phyloP scores from a whole-genome alignment of 2,797 vertebrate species.

The Pangasius mekongensis region DNA sequence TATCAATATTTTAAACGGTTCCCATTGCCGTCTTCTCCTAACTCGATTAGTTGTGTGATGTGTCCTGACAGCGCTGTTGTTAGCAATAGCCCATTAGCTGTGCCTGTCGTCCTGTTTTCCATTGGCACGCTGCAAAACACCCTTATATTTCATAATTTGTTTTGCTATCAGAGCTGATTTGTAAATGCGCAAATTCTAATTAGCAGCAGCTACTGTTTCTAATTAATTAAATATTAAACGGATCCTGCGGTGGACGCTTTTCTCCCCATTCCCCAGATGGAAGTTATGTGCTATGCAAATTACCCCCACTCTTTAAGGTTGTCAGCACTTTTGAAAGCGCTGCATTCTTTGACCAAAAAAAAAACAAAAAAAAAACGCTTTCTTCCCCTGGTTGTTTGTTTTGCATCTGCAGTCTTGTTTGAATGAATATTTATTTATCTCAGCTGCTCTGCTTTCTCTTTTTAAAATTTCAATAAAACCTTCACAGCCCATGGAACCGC shows the following conservation, averaged over 20 bases:
- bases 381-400: slow-evolving; percentile 70
- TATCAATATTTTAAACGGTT: slow-evolving; percentile 99
- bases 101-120: slow-evolving; percentile 97
- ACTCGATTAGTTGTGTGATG: slow-evolving; percentile 98
- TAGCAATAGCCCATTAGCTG: slow-evolving; percentile 98
- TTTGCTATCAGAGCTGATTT: slow-evolving; percentile 99
- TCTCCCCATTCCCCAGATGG: slow-evolving; percentile 88
- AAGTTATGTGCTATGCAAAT: slow-evolving; percentile 95
- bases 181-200: slow-evolving; percentile 99
- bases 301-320: slow-evolving; percentile 74
- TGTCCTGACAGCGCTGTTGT: slow-evolving; percentile 96
- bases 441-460: slow-evolving; percentile 73
- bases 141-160: slow-evolving; percentile 99
- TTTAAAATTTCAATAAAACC: slow-evolving; percentile 77
- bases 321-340: slow-evolving; percentile 88
- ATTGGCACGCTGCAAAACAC: slow-evolving; percentile 85
- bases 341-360: slow-evolving; percentile 72
- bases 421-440: slow-evolving; percentile 91
- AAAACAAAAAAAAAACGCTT: slow-evolving; percentile 61
- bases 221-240: slow-evolving; percentile 98
- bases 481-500: slow-evolving; percentile 81
- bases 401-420: slow-evolving; percentile 71
- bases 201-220: slow-evolving; percentile 94
- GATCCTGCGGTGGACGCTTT: slow-evolving; percentile 91
- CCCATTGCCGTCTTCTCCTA: slow-evolving; percentile 86